These are phyloP conservation scores for Epiblema foenella DNA, from an alignment of 2,888 invertebrate genomes.

Conservation along the genomic window DNA sequence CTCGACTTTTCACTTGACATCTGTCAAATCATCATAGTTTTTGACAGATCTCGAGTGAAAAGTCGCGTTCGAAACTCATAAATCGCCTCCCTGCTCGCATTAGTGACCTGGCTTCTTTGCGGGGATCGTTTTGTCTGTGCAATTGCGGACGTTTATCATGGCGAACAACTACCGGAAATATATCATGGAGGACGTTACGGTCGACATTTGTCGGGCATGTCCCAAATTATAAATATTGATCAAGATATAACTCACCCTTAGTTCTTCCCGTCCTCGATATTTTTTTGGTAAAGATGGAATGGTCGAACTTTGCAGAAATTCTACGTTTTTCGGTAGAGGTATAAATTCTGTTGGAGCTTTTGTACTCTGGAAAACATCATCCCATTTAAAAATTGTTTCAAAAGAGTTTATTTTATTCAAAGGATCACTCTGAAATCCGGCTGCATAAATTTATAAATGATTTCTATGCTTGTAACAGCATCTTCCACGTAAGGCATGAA, in stretches of 20 bases:
- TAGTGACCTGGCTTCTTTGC: no score
- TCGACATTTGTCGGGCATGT: no score
- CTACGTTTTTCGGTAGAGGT: not conserved
- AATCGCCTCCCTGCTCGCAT: no score
- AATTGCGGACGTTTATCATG: no score
- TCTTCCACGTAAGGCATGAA: no score
- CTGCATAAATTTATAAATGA: not conserved
- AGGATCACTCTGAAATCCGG: not conserved
- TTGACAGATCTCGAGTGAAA: no score
- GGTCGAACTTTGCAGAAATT: not conserved
- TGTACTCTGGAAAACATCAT: not conserved
- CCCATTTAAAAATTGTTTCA: not conserved
- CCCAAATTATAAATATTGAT: not conserved
- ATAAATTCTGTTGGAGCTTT: not conserved
- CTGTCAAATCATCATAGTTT: no score
- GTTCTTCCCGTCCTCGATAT: not conserved
- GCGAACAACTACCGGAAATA: no score
- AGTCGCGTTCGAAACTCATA: no score
- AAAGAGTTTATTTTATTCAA: not conserved
- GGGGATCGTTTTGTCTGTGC: no score
- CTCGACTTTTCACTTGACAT: no score
- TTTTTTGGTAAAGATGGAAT: not conserved
- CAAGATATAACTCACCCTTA: not conserved
- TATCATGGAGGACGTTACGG: no score
- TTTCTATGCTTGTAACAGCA: not conserved